Evolutionary conservation across 2,888 invertebrate species (phyloP), one percentile per base, ranked within the genome.

Genomic region (Leuctra nigra): DNA sequence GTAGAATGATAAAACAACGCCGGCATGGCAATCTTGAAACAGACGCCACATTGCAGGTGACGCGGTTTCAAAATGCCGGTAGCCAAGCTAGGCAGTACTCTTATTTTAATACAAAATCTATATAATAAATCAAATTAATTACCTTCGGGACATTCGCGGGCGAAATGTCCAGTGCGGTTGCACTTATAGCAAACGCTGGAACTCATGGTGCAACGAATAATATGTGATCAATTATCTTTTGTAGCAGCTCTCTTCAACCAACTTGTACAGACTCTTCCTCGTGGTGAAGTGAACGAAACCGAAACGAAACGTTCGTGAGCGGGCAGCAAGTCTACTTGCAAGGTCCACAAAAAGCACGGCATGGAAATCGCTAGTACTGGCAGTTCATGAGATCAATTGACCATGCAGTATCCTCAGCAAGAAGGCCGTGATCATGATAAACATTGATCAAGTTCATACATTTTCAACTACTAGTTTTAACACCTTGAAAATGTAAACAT

Each of bases 131-230:
- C 18, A 44, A 4, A 11, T 11, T 11, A 20, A n/a, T 50, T 50
- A 50, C 82, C 81, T 72, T 84, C 82, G 67, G 87, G 86, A 75
- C 96, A 95, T 74, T 95, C 95, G 66, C 94, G 84, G 70, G 94
- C 93, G 74, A 92, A 90, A 75, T 95, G 95, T 66, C 95, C 95
- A 70, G 87, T 85, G 73, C 90, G 85, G 77, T 89, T 91, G 75
- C 92, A 93, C 78, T 91, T 91, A 78, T 91, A 93, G 78, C 92
- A 93, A 70, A 86, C 84, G 74, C 83, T 85, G 69, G 87, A 84
- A 83, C 87, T 87, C 87, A 87, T 87, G 33, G 11, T 50, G 18
- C 33, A 50, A 23, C 18, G n/a, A 20, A n/a, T 22, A 20, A n/a
- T 44, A 23, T 4, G 23, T 22, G 22, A 44, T 23, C n/a, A 23